Percentiles rank a stretch among this genome's conserved stretches.
phyloP scores from a whole-genome alignment of 2,113 vertebrate species.

The Gorilla gorilla region DNA sequence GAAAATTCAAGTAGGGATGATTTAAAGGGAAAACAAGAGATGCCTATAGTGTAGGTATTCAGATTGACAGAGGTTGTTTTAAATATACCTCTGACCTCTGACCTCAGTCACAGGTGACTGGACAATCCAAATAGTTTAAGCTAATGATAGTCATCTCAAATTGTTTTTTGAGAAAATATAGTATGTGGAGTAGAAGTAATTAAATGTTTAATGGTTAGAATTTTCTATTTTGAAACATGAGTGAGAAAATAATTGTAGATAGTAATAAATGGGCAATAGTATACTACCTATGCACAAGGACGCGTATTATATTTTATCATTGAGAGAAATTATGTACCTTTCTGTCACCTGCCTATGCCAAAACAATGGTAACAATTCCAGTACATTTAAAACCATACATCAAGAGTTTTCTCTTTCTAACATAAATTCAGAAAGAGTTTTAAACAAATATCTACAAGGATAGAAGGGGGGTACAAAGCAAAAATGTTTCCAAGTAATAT shows the following conservation, averaged over 20 bases:
- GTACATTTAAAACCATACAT: constrained; percentile 22
- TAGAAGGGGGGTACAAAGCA: not conserved
- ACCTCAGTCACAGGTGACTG: not conserved
- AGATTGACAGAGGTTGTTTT: not conserved
- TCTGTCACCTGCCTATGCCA: not conserved
- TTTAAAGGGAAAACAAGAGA: not conserved
- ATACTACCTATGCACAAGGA: not conserved
- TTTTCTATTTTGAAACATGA: not conserved
- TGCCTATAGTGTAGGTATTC: not conserved
- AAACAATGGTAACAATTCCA: not conserved
- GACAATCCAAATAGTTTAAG: not conserved
- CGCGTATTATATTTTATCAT: not conserved
- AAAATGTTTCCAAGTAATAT: constrained; percentile 1
- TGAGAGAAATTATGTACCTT: not conserved
- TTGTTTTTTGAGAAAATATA: not conserved
- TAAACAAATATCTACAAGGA: not conserved
- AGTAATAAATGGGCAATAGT: not conserved
- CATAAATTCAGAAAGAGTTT: constrained; percentile 32
- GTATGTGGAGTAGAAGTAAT: not conserved
- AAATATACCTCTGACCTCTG: not conserved
- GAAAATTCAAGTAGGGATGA: not conserved
- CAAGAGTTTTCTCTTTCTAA: not conserved
- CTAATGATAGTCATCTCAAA: not conserved
- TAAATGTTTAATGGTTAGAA: not conserved
- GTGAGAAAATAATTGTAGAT: not conserved